These are phyloP conservation scores for Paradoxurus hermaphroditus DNA, from an alignment of 2,113 vertebrate genomes.

Conservation along the genomic window DNA sequence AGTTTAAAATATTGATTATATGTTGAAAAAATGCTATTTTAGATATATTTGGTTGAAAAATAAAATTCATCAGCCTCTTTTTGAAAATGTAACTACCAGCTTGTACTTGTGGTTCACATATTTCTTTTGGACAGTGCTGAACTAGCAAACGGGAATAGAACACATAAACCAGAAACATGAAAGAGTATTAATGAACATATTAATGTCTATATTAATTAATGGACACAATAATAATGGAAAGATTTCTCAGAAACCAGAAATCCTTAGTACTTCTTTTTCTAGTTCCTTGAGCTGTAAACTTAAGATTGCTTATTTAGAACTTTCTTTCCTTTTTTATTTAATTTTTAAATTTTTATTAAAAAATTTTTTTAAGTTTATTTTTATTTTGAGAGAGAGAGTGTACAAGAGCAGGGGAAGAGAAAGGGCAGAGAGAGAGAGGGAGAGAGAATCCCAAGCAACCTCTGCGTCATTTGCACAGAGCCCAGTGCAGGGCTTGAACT, in stretches of 20 bases:
- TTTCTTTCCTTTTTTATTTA: neutral
- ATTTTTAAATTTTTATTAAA: too few species aligned
- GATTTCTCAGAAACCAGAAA: neutral
- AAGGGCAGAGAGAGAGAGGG: too few species aligned
- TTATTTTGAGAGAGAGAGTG: too few species aligned
- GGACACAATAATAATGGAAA: neutral
- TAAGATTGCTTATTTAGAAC: neutral
- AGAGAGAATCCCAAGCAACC: too few species aligned
- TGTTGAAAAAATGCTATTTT: constrained; percentile 1
- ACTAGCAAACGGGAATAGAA: neutral
- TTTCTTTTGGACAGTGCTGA: neutral
- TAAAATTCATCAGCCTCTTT: neutral
- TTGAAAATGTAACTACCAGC: neutral
- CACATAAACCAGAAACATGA: neutral
- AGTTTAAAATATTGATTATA: neutral
- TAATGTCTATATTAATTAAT: neutral
- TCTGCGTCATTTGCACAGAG: too few species aligned
- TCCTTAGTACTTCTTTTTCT: neutral
- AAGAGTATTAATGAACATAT: neutral
- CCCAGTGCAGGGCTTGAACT: too few species aligned
- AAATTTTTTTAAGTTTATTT: too few species aligned
- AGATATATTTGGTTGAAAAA: neutral
- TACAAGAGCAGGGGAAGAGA: too few species aligned
- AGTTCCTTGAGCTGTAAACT: neutral
- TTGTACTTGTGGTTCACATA: neutral